Conservation (phyloP, 37 sponge, comb jelly and placozoan genomes). For the Lycopodina hypogea region DNA sequence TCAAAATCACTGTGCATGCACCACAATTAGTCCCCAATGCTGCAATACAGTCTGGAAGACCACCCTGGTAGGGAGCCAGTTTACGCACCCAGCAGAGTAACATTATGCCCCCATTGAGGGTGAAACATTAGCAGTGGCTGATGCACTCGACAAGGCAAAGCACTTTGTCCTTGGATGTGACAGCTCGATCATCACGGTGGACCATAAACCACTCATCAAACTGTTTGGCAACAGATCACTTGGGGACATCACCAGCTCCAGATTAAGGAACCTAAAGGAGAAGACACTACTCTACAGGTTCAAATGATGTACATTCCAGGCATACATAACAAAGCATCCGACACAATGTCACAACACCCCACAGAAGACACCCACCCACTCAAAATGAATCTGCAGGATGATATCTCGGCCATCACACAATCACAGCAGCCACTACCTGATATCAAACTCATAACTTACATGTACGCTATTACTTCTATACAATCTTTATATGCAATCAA, state of each 20-base stretch:
- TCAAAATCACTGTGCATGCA: constrained; percentile 24
- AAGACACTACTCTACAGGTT: constrained; percentile 26
- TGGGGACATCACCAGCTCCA: constrained; percentile 16
- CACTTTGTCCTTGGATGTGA: constrained; percentile 31
- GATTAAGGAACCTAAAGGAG: constrained; percentile 32
- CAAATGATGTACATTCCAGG: constrained; percentile 34
- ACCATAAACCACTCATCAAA: constrained; percentile 30
- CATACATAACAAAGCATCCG: constrained; percentile 16
- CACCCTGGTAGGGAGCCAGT: constrained; percentile 15
- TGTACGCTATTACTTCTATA: not conserved
- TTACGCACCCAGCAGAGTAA: constrained; percentile 32
- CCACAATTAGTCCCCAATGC: constrained; percentile 9
- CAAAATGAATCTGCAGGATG: constrained; percentile 28
- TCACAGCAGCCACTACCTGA: too few species aligned
- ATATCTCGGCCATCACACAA: not conserved
- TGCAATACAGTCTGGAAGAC: too few species aligned
- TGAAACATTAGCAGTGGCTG: constrained; percentile 37
- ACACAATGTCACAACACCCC: constrained; percentile 26
- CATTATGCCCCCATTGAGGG: constrained; percentile 27
- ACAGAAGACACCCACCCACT: constrained; percentile 19
- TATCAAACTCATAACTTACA: too few species aligned
- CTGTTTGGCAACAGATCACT: constrained; percentile 28
- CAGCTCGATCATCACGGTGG: constrained; percentile 25
- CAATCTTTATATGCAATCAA: constrained; percentile 22
- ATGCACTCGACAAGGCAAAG: constrained; percentile 38